phyloP scores from a whole-genome alignment of 2,113 vertebrate species.

The Chloebia gouldiae region DNA sequence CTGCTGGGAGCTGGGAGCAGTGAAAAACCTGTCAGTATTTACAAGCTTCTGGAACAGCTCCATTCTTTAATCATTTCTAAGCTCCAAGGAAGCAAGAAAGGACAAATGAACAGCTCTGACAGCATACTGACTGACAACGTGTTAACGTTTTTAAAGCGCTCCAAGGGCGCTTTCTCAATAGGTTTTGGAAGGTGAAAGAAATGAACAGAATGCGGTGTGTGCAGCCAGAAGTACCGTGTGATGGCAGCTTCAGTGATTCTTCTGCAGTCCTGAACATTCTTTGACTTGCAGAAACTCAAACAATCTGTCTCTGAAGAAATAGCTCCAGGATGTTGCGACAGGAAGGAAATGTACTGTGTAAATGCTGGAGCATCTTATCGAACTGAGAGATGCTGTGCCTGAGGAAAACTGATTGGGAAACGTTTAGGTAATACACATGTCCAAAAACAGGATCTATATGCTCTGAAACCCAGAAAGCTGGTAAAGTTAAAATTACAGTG shows the following conservation, averaged over 20 bases:
- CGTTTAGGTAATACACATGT: neutral
- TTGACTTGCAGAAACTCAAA: slow-evolving; percentile 45
- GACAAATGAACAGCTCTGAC: slow-evolving; percentile 61
- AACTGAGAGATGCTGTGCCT: neutral
- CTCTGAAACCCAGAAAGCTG: neutral
- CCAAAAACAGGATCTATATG: neutral
- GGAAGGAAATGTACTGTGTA: slow-evolving; percentile 30
- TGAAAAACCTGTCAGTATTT: neutral
- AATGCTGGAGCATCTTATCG: neutral
- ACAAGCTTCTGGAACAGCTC: slow-evolving; percentile 25
- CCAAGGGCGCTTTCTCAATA: slow-evolving; percentile 16
- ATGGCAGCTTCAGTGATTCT: neutral
- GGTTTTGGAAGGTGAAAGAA: slow-evolving; percentile 52
- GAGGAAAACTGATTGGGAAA: neutral
- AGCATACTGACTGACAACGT: slow-evolving; percentile 42
- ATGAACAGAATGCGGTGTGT: slow-evolving; percentile 26
- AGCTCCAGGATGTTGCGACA: slow-evolving; percentile 48
- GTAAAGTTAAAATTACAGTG: neutral
- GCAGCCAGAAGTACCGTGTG: slow-evolving; percentile 22
- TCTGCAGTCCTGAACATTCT: slow-evolving; percentile 26
- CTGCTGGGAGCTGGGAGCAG: neutral
- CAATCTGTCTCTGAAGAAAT: slow-evolving; percentile 50
- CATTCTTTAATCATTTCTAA: neutral
- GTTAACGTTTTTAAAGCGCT: slow-evolving; percentile 30
- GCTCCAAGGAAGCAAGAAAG: slow-evolving; percentile 35